Evolutionary conservation across 2,113 vertebrate species (phyloP).

Genomic region (Circaetus cinerascens): DNA sequence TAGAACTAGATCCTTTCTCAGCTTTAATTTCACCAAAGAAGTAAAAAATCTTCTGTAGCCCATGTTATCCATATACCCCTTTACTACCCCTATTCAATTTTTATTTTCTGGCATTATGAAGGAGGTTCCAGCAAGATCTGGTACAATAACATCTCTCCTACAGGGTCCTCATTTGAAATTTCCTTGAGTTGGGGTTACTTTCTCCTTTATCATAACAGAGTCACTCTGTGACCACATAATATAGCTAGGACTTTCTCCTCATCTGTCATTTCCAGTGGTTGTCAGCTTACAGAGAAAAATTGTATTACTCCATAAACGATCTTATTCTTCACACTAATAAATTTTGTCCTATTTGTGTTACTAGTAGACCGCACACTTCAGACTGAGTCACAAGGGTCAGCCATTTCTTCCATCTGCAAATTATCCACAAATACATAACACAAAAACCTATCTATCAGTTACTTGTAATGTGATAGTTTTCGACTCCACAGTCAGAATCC

Average conservation of each 20-base stretch:
- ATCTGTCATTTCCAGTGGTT: neutral
- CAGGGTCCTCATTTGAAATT: neutral
- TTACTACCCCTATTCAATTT: neutral
- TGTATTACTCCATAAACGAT: neutral
- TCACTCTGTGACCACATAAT: neutral
- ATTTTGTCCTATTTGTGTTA: neutral
- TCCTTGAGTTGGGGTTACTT: neutral
- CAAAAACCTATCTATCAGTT: neutral
- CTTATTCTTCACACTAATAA: neutral
- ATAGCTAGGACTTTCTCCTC: neutral
- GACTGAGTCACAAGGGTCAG: neutral
- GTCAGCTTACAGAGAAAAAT: neutral
- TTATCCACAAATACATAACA: neutral
- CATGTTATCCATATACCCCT: rapidly evolving
- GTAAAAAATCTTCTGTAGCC: neutral
- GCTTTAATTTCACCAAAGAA: neutral
- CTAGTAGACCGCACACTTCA: neutral
- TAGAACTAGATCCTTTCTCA: neutral
- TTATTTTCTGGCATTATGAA: neutral
- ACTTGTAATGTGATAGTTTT: neutral
- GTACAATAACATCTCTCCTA: neutral
- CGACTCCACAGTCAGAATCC: neutral
- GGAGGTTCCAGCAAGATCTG: neutral
- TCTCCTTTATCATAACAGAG: neutral
- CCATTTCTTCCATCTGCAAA: neutral